Conservation (phyloP, 2,888 invertebrate species). For the Cylindroiulus punctatus region DNA sequence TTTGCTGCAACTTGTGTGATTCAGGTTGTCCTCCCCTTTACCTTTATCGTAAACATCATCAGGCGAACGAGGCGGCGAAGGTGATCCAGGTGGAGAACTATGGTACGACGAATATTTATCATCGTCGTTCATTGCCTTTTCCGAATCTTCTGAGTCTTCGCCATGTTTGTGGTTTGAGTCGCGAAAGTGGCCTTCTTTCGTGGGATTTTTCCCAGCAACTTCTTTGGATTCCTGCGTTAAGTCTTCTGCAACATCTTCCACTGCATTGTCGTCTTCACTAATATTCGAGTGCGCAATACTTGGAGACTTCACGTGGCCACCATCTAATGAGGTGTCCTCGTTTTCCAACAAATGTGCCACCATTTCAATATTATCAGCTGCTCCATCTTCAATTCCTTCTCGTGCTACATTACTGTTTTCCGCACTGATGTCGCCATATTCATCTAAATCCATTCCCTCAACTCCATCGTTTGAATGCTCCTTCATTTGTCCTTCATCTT, state of each 20-base stretch:
- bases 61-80: conserved; percentile 12
- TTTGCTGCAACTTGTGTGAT: background rate
- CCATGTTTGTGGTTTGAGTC: too few relatives aligned
- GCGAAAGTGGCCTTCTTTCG: background rate
- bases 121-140: conserved; percentile 25
- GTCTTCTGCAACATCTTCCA: background rate
- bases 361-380: background rate
- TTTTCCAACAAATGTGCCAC: background rate
- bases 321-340: background rate
- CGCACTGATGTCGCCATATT: background rate
- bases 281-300: conserved; percentile 25
- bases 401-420: background rate
- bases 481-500: conserved; percentile 45
- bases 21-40: background rate
- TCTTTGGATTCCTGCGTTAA: background rate
- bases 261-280: background rate
- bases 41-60: background rate
- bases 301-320: background rate
- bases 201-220: background rate
- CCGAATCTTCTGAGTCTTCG: conserved; percentile 44
- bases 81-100: conserved; percentile 9
- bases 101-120: conserved; percentile 19
- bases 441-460: conserved; percentile 7
- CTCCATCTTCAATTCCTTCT: background rate
- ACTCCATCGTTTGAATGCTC: conserved; percentile 39